Base-by-base conservation (phyloP, 1,140 invertebrate genomes). In the Penaeus vannamei region DNA sequence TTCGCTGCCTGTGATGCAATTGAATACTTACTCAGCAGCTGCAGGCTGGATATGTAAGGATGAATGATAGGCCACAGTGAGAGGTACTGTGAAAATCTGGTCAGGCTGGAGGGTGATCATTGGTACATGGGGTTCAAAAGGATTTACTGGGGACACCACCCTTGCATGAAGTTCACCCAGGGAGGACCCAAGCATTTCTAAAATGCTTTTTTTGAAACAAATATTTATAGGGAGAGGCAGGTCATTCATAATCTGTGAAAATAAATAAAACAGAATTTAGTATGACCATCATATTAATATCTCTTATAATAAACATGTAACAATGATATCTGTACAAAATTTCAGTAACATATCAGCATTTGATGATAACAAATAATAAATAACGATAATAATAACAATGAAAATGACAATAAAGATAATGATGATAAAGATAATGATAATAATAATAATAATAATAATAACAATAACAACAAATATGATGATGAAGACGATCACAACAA, bases 61-160 rank as follows among this genome's bases (percentile, higher is more conserved):
- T 92, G 96, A 97, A 92, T 97, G 96, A 92, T 97, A 97, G 8
- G 96, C 96, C 36, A 97, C 95, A 91, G 95, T 95, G 32, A 97
- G 93, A 23, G 97, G 97, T 69, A 97, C 94, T 91, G 95, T 95
- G 92, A 95, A 97, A 1, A 94, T 94, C 90, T 96, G 95, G 90
- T 96, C 95, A 2, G 96, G 95, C 91, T 96, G 96, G 20, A 97
- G 93, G 29, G 96, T 95, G 2, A 95, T 94, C 84, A 97, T 94
- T 86, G 95, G 94, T 93, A 96, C 95, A 72, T 95, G 95, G 46
- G 96, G 95, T 91, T 96, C 95, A 93, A 97, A 97, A 0, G 96
- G 96, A 93, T 97, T 97, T 10, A 96, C 95, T 20, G 96, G 94
- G 36, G 94, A 94, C 14, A 87, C 77, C 3, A 95, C 92, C n/a